Conservation (phyloP, 2,113 vertebrate genomes). For the Erythrolamprus reginae region DNA sequence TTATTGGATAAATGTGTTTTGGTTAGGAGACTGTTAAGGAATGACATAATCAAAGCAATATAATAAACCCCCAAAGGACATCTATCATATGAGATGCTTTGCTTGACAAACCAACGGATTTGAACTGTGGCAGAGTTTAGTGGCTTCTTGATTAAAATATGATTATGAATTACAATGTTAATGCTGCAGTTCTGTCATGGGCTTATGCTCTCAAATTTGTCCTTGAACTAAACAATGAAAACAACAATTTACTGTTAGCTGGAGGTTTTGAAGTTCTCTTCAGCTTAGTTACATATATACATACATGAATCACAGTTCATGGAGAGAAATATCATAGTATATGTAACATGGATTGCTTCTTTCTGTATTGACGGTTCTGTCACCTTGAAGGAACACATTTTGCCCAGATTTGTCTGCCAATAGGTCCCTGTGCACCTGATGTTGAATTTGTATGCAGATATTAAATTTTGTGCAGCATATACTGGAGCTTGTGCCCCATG, state of each 20-base stretch:
- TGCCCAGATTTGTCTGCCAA: not conserved
- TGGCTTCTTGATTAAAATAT: conserved; percentile 17
- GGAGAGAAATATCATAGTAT: not conserved
- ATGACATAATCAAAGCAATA: not conserved
- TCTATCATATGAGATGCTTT: not conserved
- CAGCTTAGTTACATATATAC: not conserved
- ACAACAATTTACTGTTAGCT: not conserved
- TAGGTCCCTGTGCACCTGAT: not conserved
- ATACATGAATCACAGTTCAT: not conserved
- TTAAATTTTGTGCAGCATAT: not conserved
- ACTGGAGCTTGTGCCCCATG: not conserved
- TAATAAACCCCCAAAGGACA: not conserved
- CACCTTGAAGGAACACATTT: not conserved
- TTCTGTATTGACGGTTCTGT: not conserved
- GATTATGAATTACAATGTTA: conserved; percentile 17
- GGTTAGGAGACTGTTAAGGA: not conserved
- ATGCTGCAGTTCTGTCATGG: conserved; percentile 15
- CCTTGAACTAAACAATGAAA: not conserved
- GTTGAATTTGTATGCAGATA: not conserved
- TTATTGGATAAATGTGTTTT: not conserved
- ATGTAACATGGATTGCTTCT: not conserved
- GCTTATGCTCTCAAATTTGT: not conserved
- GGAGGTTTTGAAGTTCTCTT: not conserved
- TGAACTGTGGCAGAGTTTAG: not conserved
- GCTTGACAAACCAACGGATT: not conserved